phyloP scores from a whole-genome alignment of 1,140 invertebrate species.

The Heterodera schachtii region DNA sequence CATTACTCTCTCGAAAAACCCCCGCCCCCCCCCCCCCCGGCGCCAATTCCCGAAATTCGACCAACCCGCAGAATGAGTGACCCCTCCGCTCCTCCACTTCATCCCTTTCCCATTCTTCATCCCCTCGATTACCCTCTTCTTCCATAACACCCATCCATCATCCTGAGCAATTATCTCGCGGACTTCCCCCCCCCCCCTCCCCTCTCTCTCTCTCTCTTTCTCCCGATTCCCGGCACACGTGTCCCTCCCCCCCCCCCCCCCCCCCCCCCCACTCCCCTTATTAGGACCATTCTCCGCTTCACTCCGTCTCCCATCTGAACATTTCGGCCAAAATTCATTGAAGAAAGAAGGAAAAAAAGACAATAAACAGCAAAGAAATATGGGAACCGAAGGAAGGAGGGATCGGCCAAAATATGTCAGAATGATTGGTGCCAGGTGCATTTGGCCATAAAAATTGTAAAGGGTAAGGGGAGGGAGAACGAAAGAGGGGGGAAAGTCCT shows the following conservation, averaged over 20 bases:
- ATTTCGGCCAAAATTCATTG: neutral
- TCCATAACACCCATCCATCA: constrained; percentile 5
- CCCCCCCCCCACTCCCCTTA: neutral
- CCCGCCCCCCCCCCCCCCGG: neutral
- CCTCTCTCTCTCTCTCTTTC: too few species aligned
- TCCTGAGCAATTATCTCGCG: constrained; percentile 16
- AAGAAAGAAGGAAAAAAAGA: neutral
- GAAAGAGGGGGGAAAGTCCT: neutral
- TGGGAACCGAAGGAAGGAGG: neutral
- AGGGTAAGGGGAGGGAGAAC: neutral
- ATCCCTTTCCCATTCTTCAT: neutral
- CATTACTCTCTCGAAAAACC: neutral
- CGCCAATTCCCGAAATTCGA: neutral
- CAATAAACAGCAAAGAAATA: neutral
- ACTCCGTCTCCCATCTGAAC: neutral
- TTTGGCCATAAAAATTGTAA: constrained; percentile 7
- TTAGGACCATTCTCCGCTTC: neutral
- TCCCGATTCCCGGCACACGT: neutral
- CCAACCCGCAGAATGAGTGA: neutral
- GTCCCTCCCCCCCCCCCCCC: neutral
- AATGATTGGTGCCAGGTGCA: constrained; percentile 18
- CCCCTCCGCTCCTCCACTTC: neutral
- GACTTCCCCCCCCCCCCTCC: neutral
- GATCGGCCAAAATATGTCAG: neutral
- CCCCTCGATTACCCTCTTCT: constrained; percentile 6